These are phyloP conservation scores for Minunthozetes semirufus DNA, from an alignment of 2,888 invertebrate species.

Conservation along the genomic window DNA sequence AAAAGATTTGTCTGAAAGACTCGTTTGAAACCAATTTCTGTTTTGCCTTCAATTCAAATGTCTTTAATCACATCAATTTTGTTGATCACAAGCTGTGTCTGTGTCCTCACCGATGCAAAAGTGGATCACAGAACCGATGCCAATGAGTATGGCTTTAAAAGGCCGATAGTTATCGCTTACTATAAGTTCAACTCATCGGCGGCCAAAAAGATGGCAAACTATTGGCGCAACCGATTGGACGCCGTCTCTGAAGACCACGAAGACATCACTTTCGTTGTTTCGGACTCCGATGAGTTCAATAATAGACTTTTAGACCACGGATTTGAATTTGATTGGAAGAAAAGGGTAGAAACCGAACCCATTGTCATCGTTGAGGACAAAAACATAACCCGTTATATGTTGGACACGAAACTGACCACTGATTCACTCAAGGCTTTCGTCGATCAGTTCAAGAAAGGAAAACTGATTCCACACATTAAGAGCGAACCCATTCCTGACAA, in stretches of 20 bases:
- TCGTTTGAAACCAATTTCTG: too few relatives aligned
- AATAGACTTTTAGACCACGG: constrained; percentile 69
- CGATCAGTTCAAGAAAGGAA: constrained; percentile 57
- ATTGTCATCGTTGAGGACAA: not conserved
- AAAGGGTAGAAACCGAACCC: not conserved
- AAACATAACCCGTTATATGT: not conserved
- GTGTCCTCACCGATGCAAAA: not conserved
- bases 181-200: not conserved
- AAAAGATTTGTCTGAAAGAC: too few relatives aligned
- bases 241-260: constrained; percentile 71
- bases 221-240: constrained; percentile 93
- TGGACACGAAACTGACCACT: not conserved
- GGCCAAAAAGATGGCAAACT: constrained; percentile 63
- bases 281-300: constrained; percentile 86
- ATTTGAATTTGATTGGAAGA: not conserved
- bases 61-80: not conserved
- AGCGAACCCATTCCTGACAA: constrained; percentile 89
- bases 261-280: constrained; percentile 74
- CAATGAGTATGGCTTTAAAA: not conserved
- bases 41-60: not conserved
- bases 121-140: not conserved
- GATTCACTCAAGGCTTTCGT: constrained; percentile 61
- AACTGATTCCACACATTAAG: constrained; percentile 83
- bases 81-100: not conserved
- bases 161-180: not conserved